A percentile compares a stretch with the other conserved stretches of the same genome.
These are phyloP conservation scores for Melanaphis sacchari DNA, from an alignment of 1,140 invertebrate genomes.

Conservation along the genomic window DNA sequence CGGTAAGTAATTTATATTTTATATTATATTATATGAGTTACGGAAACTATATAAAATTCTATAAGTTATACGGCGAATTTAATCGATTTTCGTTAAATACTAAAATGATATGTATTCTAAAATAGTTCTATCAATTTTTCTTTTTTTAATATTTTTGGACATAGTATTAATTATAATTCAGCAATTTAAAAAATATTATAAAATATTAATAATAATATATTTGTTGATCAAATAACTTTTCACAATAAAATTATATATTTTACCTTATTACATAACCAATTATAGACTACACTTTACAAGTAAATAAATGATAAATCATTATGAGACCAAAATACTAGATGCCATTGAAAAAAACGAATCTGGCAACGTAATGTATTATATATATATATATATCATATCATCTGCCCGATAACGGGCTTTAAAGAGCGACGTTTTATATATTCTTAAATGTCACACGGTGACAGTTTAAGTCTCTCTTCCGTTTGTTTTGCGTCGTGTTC, in stretches of 20 bases:
- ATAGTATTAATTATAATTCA: too few species aligned
- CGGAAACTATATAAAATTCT: not conserved
- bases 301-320: not conserved
- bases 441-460: constrained; percentile 18
- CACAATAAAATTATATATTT: too few species aligned
- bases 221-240: too few species aligned
- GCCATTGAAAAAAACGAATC: not conserved
- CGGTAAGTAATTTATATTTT: not conserved
- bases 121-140: too few species aligned
- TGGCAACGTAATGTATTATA: not conserved
- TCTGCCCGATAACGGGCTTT: not conserved
- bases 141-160: too few species aligned
- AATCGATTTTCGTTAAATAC: not conserved
- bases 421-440: not conserved
- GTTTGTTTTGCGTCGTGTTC: constrained; percentile 44
- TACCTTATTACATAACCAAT: not conserved
- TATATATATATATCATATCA: not conserved
- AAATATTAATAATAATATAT: too few species aligned
- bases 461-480: constrained; percentile 38
- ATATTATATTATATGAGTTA: not conserved
- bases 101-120: too few species aligned
- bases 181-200: too few species aligned
- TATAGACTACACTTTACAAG: not conserved
- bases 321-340: not conserved
- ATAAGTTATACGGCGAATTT: not conserved